Evolutionary conservation across 2,797 vertebrate genomes (phyloP), one percentile per base, ranked within the genome.

Genomic region (Cygnus olor): DNA sequence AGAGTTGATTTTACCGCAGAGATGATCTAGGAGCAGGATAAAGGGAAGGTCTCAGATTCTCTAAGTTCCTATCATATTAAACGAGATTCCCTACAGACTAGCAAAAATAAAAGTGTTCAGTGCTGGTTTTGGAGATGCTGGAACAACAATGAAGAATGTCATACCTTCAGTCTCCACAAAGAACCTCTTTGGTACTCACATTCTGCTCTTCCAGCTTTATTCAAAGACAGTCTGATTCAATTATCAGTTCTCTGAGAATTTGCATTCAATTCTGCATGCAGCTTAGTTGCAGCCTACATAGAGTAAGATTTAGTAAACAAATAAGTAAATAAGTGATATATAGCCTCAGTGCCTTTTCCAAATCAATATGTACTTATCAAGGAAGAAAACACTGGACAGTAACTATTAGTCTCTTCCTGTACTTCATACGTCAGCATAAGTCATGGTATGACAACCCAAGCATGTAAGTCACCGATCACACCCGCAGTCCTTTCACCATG

Each of bases 21-120:
- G 69, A 47, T 85, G 7, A 22, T 89, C 40, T 69, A 42, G 56
- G 58, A 65, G 21, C 5, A 42, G 38, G 18, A 11, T 22, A 90
- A 90, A 34, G 19, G 24, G 45, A 71, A 82, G 14, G 47, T 77
- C 53, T 84, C 47, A 54, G 44, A 70, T 38, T 21, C 22, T 91
- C 93, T 61, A 87, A 90, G 19, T 78, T 92, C 27, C 77, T 88
- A 40, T 56, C 10, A 38, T 88, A 94, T 91, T 51, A 83, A 90
- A 16, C 17, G 51, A 12, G 34, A 73, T 69, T 56, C 44, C 19
- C 28, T 82, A 44, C 22, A 56, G 42, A 6, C 7, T 78, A 88
- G 30, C 58, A 80, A 74, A 89, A 45, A 54, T 13, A 71, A 66
- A 80, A 77, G 53, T 0, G 3, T 56, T 56, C 86, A 57, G 73